Conservation (phyloP, 2,113 vertebrate genomes). For the Aphelocoma coerulescens region DNA sequence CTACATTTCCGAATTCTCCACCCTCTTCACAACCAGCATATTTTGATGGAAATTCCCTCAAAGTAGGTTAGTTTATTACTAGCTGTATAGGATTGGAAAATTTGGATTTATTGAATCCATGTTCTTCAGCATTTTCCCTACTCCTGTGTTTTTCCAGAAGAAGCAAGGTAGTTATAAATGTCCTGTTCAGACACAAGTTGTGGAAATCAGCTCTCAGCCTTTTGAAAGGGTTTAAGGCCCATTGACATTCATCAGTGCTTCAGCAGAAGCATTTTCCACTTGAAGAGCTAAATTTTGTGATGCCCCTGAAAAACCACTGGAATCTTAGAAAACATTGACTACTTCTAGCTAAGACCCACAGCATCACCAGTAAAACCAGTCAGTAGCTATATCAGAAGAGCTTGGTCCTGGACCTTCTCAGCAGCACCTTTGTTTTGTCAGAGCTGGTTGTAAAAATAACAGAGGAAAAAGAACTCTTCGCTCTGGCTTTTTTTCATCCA, state of each 20-base stretch:
- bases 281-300: background rate
- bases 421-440: background rate
- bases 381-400: background rate
- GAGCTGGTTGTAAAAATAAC: background rate
- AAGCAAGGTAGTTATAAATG: background rate
- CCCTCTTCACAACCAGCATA: background rate
- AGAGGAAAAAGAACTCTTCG: background rate
- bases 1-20: background rate
- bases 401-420: background rate
- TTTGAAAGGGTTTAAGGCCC: background rate
- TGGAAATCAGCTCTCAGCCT: background rate
- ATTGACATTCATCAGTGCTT: rapidly evolving
- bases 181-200: rapidly evolving
- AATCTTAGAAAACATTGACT: background rate
- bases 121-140: background rate
- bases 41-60: background rate
- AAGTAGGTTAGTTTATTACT: background rate
- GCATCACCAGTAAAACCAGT: background rate
- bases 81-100: background rate
- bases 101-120: background rate
- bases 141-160: background rate
- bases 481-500: background rate
- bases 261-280: background rate
- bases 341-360: background rate
- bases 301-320: background rate